Evolutionary conservation across 2,888 invertebrate species (phyloP).

Genomic region (Aricia artaxerxes): DNA sequence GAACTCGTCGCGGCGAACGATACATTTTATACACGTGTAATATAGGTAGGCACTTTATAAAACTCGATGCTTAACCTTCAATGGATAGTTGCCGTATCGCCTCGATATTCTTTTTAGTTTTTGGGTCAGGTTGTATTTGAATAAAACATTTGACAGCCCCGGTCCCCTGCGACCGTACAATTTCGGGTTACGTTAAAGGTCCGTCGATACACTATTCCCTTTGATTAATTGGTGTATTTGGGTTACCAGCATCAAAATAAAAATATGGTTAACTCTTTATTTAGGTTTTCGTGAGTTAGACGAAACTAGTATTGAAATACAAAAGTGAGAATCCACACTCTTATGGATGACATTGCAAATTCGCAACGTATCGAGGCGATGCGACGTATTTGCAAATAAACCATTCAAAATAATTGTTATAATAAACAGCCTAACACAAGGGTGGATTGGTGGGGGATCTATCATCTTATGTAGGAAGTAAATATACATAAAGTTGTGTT

Average conservation of each 20-base stretch:
- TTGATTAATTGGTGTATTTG: neutral
- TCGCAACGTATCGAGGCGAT: neutral
- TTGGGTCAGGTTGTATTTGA: slow-evolving; percentile 16
- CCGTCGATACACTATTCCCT: neutral
- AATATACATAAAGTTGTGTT: no score
- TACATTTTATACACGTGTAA: neutral
- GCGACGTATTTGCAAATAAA: no score
- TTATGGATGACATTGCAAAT: neutral
- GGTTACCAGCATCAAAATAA: neutral
- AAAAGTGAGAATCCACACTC: neutral
- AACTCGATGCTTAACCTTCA: slow-evolving; percentile 4
- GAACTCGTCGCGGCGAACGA: neutral
- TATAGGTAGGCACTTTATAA: neutral
- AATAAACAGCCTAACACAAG: no score
- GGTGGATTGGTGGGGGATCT: no score
- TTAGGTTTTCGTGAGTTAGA: neutral
- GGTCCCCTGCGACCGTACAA: neutral
- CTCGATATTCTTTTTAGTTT: slow-evolving; percentile 11
- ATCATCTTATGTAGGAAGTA: no score
- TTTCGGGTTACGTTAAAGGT: neutral
- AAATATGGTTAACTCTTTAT: neutral
- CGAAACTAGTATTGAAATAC: neutral
- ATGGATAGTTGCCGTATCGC: neutral
- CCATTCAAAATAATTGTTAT: no score
- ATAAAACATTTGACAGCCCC: neutral